Percentiles rank a stretch among this genome's conserved stretches.
phyloP scores from a whole-genome alignment of 2,888 invertebrate genomes.

The Melangyna quadrimaculata region DNA sequence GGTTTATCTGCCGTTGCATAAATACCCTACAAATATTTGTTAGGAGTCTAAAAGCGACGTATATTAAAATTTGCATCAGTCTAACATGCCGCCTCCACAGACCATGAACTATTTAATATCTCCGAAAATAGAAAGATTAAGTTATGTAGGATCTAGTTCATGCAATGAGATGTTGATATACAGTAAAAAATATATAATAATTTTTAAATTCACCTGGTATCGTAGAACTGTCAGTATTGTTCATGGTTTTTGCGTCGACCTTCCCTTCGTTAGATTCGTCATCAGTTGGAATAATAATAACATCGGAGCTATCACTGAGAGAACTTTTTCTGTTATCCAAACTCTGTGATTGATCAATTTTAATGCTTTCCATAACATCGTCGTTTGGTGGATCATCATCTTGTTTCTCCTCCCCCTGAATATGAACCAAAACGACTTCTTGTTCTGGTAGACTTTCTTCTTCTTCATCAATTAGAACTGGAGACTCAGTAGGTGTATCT shows the following conservation, averaged over 20 bases:
- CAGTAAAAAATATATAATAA: background rate
- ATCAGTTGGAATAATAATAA: slow-evolving; percentile 74
- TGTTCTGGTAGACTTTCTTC: slow-evolving; percentile 6
- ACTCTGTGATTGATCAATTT: background rate
- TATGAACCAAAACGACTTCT: background rate
- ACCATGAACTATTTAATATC: too few species aligned
- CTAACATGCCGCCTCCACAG: too few species aligned
- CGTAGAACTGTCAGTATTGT: background rate
- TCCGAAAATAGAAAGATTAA: too few species aligned
- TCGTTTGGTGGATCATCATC: slow-evolving; percentile 29
- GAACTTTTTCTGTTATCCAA: slow-evolving; percentile 42
- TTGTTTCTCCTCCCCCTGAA: slow-evolving; percentile 38
- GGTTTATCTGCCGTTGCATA: too few species aligned
- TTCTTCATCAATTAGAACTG: slow-evolving; percentile 39
- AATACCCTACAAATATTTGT: too few species aligned
- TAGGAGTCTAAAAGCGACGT: too few species aligned
- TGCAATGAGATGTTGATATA: background rate
- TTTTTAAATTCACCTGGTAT: slow-evolving; percentile 11
- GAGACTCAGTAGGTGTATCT: background rate
- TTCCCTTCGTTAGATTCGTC: slow-evolving; percentile 73
- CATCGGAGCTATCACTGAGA: slow-evolving; percentile 73
- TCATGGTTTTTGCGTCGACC: slow-evolving; percentile 26
- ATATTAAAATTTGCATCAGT: too few species aligned
- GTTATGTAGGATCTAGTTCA: too few species aligned
- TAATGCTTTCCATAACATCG: background rate